Percentiles rank a stretch among this genome's conserved stretches.
Conservation (phyloP, 2,113 vertebrate species). For the Tachysurus fulvidraco region DNA sequence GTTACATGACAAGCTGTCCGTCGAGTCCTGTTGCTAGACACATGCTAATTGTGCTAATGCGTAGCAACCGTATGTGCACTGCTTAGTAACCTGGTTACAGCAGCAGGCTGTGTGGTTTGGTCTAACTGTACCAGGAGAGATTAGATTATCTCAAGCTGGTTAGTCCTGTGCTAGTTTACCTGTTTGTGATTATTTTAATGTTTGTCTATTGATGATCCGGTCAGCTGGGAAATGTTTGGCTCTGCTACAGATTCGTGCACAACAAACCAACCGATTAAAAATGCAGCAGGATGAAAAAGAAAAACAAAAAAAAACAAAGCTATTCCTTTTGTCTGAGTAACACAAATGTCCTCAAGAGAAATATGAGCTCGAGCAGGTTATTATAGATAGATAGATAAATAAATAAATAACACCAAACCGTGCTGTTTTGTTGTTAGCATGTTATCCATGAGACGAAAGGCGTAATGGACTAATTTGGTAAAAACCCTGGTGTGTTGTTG, state of each 20-base stretch:
- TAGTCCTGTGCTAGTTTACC: not conserved
- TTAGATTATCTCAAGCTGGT: not conserved
- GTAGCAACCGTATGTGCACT: not conserved
- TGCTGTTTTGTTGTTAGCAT: not conserved
- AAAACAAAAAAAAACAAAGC: not conserved
- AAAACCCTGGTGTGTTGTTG: constrained; percentile 4
- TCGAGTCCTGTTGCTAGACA: not conserved
- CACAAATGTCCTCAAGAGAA: not conserved
- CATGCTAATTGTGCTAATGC: not conserved
- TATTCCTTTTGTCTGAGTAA: not conserved
- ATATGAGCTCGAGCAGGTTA: not conserved
- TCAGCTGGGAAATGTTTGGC: not conserved
- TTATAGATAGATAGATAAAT: too few relatives aligned
- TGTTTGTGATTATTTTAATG: too few relatives aligned
- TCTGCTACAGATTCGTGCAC: not conserved
- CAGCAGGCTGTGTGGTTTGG: not conserved
- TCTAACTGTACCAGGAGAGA: not conserved
- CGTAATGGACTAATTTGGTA: constrained; percentile 1
- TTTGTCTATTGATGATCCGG: not conserved
- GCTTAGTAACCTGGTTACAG: too few relatives aligned
- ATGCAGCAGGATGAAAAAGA: not conserved
- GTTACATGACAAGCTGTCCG: not conserved
- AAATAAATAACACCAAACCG: not conserved
- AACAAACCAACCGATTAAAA: not conserved
- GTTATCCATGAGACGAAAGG: constrained; percentile 5